Base-by-base conservation (phyloP, 2,888 invertebrate species). In the Coleophora deauratella region DNA sequence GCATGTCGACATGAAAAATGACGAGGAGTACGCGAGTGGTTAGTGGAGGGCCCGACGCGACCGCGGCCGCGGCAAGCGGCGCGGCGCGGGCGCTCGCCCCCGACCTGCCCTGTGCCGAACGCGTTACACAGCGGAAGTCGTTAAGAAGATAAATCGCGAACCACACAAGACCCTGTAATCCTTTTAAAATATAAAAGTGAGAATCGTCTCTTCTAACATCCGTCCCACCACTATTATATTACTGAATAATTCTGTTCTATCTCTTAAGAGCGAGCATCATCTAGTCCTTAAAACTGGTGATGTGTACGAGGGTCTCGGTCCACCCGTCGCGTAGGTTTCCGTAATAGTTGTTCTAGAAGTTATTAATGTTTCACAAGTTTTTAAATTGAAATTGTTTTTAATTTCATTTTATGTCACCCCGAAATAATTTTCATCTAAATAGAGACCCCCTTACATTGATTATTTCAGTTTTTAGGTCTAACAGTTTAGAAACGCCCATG, bases 1-100 rank as follows among this genome's bases (percentile, higher is more conserved):
- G 81, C 82, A 82, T 81, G 81, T 78, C 77, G 71, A 65, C 72
- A 82, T 84, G 84, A 85, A 82, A 82, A 82, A 82, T 81, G 77
- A 79, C 67, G 73, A 72, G 66, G 65, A 72, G 70, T 68, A 65
- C 62, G 66, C 62, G 68, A 69, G 44, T 44, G 45, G 43, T 43
- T 38, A 40, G 43, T 38, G 30, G 35, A 41, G 41, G 31, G 31
- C n/a, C 31, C 31, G 11, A 11, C 9, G 28, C 28, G 28, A 4
- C 30, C 11, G 7, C 1, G 10, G 11, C 27, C 27, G 27, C 36
- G 36, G 11, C 7, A 43, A 35, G 35, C 35, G 34, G 12, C 33
- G 12, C 6, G 21, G 21, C 36, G 34, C 34, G 27, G 14, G 28
- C 10, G 21, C 35, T n/a, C 40, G 43, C 48, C 41, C 46, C 47